These are phyloP conservation scores for Pteromalus puparum DNA, from an alignment of 1,140 invertebrate species.

Conservation along the genomic window DNA sequence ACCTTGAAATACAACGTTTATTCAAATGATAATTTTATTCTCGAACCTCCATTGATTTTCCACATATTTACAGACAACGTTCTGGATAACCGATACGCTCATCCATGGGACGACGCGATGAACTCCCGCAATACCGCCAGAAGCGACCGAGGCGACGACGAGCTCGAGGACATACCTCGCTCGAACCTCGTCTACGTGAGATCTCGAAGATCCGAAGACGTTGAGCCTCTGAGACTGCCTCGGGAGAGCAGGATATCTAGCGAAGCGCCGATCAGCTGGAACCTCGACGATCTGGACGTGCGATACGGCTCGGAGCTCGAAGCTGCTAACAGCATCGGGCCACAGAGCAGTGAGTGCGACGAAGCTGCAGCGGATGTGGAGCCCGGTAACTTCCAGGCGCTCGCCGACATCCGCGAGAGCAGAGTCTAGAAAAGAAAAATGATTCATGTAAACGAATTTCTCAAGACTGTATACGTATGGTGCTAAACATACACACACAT, in stretches of 20 bases:
- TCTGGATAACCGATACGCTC: constrained; percentile 45
- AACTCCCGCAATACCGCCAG: constrained; percentile 61
- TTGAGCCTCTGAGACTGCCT: constrained; percentile 20
- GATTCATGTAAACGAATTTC: neutral
- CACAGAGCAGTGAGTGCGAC: constrained; percentile 26
- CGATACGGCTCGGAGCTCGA: constrained; percentile 22
- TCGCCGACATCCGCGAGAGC: constrained; percentile 71
- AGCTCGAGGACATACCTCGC: neutral
- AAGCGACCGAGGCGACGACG: constrained; percentile 52
- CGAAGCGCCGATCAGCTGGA: constrained; percentile 34
- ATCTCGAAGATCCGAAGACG: constrained; percentile 11
- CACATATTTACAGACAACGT: neutral
- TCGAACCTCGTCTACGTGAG: neutral
- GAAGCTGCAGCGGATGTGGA: constrained; percentile 59
- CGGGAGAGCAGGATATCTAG: constrained; percentile 37
- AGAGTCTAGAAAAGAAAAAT: constrained; percentile 59
- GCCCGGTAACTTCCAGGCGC: constrained; percentile 63
- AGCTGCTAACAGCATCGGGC: constrained; percentile 5
- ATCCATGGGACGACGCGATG: constrained; percentile 50
- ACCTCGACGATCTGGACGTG: constrained; percentile 42
- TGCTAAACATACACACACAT: constrained; percentile 15
- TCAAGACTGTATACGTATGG: constrained; percentile 23
- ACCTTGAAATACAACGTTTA: neutral
- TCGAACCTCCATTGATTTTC: neutral
- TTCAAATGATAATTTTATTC: neutral